Evolutionary conservation across 2,797 vertebrate genomes (phyloP).

Genomic region (Halcyon smyrnensis): DNA sequence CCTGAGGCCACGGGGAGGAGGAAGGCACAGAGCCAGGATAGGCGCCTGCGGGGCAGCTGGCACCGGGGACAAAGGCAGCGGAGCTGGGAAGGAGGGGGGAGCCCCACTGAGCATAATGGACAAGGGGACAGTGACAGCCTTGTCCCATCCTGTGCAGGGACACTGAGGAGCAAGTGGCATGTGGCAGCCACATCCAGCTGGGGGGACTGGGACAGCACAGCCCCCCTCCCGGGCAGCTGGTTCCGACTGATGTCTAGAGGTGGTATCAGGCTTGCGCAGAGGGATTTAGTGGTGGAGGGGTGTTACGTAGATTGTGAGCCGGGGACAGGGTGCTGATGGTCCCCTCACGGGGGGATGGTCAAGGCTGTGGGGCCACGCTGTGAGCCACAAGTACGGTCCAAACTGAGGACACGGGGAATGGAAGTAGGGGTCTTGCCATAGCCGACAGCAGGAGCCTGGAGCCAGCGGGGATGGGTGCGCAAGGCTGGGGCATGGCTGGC

Average conservation of each 20-base stretch:
- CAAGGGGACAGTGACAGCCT: slow-evolving; percentile 35
- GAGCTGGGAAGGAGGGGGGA: not conserved
- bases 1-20: not conserved
- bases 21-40: slow-evolving; percentile 7
- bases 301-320: not conserved
- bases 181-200: not conserved
- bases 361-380: not conserved
- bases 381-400: not conserved
- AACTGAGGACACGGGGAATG: not conserved
- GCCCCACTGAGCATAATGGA: slow-evolving; percentile 24
- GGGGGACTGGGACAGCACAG: not conserved
- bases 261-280: not conserved
- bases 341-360: not conserved
- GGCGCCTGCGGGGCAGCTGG: not conserved
- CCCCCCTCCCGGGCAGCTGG: not conserved
- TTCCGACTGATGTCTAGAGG: not conserved
- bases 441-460: not conserved
- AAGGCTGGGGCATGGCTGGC: not conserved
- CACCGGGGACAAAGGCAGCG: slow-evolving; percentile 19
- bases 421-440: not conserved
- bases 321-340: not conserved
- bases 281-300: not conserved
- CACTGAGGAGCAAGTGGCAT: not conserved
- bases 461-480: not conserved
- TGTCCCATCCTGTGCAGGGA: not conserved